These are phyloP conservation scores for Synanthedon tipuliformis DNA, from an alignment of 2,888 invertebrate species.

Conservation along the genomic window DNA sequence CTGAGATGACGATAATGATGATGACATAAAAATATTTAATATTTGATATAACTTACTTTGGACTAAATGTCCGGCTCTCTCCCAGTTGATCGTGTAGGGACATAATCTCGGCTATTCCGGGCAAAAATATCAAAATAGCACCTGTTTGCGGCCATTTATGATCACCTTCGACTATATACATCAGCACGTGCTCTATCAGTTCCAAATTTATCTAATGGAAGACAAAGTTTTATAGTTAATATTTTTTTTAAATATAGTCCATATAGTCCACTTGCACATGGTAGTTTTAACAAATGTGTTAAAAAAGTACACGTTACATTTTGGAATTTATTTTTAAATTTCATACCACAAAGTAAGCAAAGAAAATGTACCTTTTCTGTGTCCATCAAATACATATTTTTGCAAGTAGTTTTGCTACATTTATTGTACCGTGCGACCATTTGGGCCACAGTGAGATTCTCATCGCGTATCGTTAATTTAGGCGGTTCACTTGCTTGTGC, in stretches of 20 bases:
- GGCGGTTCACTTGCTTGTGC: constrained; percentile 67
- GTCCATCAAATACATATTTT: constrained; percentile 82
- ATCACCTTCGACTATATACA: constrained; percentile 77
- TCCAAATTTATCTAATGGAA: constrained; percentile 75
- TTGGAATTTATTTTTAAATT: too few species aligned
- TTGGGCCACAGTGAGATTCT: constrained; percentile 76
- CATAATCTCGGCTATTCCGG: constrained; percentile 84
- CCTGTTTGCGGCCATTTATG: constrained; percentile 77
- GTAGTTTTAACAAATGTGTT: too few species aligned
- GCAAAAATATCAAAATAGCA: constrained; percentile 83
- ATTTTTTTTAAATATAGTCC: too few species aligned
- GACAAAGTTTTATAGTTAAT: too few species aligned
- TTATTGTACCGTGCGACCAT: constrained; percentile 75
- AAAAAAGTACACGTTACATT: too few species aligned
- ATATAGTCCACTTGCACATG: too few species aligned
- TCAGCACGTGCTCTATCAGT: constrained; percentile 77
- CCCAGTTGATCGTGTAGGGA: constrained; percentile 75
- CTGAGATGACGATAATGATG: too few species aligned
- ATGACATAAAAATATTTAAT: not conserved
- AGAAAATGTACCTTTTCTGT: constrained; percentile 67
- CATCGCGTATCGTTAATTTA: constrained; percentile 75
- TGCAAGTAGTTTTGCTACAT: constrained; percentile 74
- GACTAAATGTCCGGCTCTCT: constrained; percentile 74
- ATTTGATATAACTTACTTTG: constrained; percentile 44
- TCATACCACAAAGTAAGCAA: not conserved